Conservation (phyloP, 2,888 invertebrate species). For the Chesias legatella region DNA sequence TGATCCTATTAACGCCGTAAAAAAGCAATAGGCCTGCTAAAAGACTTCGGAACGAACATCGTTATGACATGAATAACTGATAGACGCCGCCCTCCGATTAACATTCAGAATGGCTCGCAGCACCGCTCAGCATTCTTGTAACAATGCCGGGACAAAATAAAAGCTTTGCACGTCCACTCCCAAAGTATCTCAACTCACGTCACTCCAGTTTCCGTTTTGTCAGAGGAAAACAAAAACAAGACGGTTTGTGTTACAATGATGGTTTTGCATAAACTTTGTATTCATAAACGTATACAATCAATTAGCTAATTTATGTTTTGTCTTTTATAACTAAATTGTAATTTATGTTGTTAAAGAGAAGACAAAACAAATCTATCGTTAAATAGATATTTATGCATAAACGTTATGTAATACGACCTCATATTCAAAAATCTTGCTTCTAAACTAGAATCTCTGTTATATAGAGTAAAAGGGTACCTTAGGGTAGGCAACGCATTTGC, state of each 20-base stretch:
- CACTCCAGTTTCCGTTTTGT: slow-evolving; percentile 50
- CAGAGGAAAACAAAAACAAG: slow-evolving; percentile 45
- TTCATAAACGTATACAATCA: slow-evolving; percentile 12
- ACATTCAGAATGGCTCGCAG: slow-evolving; percentile 65
- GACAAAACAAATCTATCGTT: no score
- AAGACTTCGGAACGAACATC: slow-evolving; percentile 57
- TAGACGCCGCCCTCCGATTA: slow-evolving; percentile 67
- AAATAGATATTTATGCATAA: no score
- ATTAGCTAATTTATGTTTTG: no score
- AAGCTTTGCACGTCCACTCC: slow-evolving; percentile 70
- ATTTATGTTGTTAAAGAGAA: no score
- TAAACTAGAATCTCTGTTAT: no score
- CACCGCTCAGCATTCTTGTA: slow-evolving; percentile 64
- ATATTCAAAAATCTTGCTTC: no score
- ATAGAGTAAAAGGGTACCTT: no score
- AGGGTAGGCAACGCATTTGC: no score
- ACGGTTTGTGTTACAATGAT: slow-evolving; percentile 3
- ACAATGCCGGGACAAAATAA: slow-evolving; percentile 74
- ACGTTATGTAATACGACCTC: no score
- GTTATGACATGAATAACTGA: slow-evolving; percentile 70
- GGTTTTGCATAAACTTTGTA: slow-evolving; percentile 1
- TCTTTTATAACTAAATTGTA: no score
- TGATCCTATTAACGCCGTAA: slow-evolving; percentile 28
- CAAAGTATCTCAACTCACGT: slow-evolving; percentile 64
- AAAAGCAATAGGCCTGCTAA: slow-evolving; percentile 36